These are phyloP conservation scores for Myathropa florea DNA, from an alignment of 2,888 invertebrate species.

Conservation along the genomic window DNA sequence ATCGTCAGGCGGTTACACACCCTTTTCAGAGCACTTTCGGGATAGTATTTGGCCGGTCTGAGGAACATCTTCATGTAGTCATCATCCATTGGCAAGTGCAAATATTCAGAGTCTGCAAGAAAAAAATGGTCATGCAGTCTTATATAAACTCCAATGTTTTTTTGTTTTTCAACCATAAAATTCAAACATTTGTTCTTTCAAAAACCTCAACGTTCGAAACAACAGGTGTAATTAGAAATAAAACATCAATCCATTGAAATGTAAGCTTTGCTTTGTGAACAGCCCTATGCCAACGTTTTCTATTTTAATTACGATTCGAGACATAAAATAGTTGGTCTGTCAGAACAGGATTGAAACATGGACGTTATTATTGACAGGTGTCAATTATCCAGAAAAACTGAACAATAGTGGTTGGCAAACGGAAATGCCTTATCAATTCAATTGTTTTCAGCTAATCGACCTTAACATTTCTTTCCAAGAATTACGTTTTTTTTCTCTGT, in stretches of 20 bases:
- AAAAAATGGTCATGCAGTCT: neutral
- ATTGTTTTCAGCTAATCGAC: too few relatives aligned
- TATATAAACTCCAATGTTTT: too few relatives aligned
- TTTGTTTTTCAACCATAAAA: too few relatives aligned
- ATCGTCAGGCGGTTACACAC: slow-evolving; percentile 80
- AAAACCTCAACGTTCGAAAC: too few relatives aligned
- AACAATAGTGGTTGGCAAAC: neutral
- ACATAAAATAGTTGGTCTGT: neutral
- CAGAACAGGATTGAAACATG: neutral
- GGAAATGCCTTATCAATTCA: too few relatives aligned
- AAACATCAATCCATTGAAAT: too few relatives aligned
- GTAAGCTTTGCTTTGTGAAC: neutral
- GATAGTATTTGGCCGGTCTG: slow-evolving; percentile 92
- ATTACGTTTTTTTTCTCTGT: too few relatives aligned
- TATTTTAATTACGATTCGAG: neutral
- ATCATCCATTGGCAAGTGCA: slow-evolving; percentile 86
- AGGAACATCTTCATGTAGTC: slow-evolving; percentile 89
- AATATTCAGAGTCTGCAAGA: slow-evolving; percentile 84
- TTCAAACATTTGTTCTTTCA: too few relatives aligned
- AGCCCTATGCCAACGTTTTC: neutral
- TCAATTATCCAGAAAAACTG: neutral
- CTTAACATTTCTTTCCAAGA: too few relatives aligned
- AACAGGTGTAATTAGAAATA: too few relatives aligned
- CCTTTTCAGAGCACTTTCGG: slow-evolving; percentile 89
- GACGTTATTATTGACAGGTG: neutral